phyloP scores from a whole-genome alignment of 2,797 vertebrate genomes.

The Novumbra hubbsi region DNA sequence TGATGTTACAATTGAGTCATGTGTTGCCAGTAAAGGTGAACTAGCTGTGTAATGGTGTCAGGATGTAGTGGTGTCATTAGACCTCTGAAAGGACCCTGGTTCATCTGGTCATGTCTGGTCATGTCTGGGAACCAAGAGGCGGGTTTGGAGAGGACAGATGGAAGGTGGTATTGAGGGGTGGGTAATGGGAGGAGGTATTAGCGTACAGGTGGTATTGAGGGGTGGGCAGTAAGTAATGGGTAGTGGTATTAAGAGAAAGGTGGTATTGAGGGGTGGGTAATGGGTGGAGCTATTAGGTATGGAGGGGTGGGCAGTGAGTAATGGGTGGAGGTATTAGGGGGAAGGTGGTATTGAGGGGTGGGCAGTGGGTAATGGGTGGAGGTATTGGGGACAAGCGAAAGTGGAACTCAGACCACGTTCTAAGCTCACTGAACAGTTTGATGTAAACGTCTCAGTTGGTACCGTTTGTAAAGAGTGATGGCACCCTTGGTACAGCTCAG shows the following conservation, averaged over 20 bases:
- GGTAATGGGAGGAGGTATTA: not conserved
- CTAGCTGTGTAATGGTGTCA: not conserved
- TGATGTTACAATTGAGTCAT: slow-evolving; percentile 41
- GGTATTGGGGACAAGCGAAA: slow-evolving; percentile 13
- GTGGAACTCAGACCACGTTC: not conserved
- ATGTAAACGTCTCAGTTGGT: too few species aligned
- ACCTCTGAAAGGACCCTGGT: slow-evolving; percentile 37
- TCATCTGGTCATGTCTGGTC: slow-evolving; percentile 28
- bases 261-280: slow-evolving; percentile 1
- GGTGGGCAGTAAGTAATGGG: too few species aligned
- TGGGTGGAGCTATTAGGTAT: not conserved
- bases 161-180: slow-evolving; percentile 5
- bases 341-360: not conserved
- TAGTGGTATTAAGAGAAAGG: not conserved
- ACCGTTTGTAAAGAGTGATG: too few species aligned
- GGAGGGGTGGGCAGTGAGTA: too few species aligned
- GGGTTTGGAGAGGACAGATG: slow-evolving; percentile 34
- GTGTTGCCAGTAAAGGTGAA: slow-evolving; percentile 22
- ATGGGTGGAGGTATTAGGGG: not conserved
- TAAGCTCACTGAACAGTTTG: too few species aligned
- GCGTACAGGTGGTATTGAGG: not conserved
- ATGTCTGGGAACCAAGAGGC: slow-evolving; percentile 30
- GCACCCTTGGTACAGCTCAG: too few species aligned
- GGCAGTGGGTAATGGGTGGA: not conserved
- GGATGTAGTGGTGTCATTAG: slow-evolving; percentile 30